Conservation (phyloP, 2,888 invertebrate genomes). For the Pammene fasciana region DNA sequence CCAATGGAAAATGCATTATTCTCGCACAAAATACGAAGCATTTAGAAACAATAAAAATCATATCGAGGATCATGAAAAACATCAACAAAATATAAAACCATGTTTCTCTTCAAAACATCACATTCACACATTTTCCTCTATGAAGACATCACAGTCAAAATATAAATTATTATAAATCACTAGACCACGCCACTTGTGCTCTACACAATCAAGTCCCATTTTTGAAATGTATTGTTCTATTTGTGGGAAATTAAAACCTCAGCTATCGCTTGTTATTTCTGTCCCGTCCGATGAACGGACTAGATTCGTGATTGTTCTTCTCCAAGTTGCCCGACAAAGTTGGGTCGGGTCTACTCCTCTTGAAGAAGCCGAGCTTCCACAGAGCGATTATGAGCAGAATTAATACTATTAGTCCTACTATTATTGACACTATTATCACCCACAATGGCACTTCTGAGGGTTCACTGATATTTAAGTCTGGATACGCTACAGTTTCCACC, state of each 20-base stretch:
- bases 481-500: slow-evolving; percentile 93
- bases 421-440: slow-evolving; percentile 93
- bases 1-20: slow-evolving; percentile 70
- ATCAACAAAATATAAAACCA: slow-evolving; percentile 69
- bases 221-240: slow-evolving; percentile 48
- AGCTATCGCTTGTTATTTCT: slow-evolving; percentile 78
- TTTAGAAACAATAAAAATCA: slow-evolving; percentile 53
- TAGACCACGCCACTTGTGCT: slow-evolving; percentile 37
- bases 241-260: slow-evolving; percentile 50
- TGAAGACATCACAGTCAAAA: slow-evolving; percentile 82
- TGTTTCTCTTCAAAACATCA: slow-evolving; percentile 66
- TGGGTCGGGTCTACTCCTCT: slow-evolving; percentile 91
- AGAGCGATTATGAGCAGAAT: slow-evolving; percentile 90
- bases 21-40: slow-evolving; percentile 36
- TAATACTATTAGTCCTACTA: slow-evolving; percentile 92
- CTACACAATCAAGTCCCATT: slow-evolving; percentile 51
- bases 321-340: slow-evolving; percentile 91
- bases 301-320: slow-evolving; percentile 87
- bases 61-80: slow-evolving; percentile 63
- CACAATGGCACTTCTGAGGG: slow-evolving; percentile 91
- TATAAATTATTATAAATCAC: slow-evolving; percentile 42
- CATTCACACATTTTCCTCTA: slow-evolving; percentile 76
- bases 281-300: slow-evolving; percentile 83
- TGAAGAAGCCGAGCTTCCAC: slow-evolving; percentile 96
- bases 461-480: slow-evolving; percentile 89